Evolutionary conservation across 2,797 vertebrate genomes (phyloP).

Genomic region (Lateolabrax maculatus): DNA sequence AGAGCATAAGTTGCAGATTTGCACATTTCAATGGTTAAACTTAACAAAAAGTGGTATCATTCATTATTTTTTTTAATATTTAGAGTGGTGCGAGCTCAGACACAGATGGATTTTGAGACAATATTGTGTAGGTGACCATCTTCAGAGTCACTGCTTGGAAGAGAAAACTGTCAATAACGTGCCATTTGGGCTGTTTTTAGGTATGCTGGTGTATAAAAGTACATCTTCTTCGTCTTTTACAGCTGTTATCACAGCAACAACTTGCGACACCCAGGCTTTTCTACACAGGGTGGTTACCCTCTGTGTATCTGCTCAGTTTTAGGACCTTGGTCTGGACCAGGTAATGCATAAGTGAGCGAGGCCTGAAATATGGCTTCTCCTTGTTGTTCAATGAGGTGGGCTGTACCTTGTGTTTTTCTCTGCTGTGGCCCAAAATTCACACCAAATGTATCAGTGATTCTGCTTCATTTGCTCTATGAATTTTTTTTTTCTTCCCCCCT

Average conservation of each 20-base stretch:
- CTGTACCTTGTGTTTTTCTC: neutral
- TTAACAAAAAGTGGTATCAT: neutral
- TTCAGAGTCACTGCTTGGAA: neutral
- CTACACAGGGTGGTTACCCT: neutral
- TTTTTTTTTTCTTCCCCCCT: too few species aligned
- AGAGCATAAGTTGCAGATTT: neutral
- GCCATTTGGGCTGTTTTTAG: neutral
- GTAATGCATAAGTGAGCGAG: constrained; percentile 18
- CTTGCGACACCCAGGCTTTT: neutral
- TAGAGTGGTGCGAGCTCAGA: neutral
- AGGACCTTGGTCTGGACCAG: constrained; percentile 32
- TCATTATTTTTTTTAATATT: neutral
- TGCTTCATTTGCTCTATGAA: constrained; percentile 14
- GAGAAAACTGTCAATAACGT: neutral
- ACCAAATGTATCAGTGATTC: constrained; percentile 43
- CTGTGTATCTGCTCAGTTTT: constrained; percentile 16
- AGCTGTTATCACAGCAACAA: neutral
- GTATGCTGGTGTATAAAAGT: neutral
- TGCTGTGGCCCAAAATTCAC: constrained; percentile 15
- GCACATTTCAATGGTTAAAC: neutral
- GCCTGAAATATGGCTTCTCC: constrained; percentile 31
- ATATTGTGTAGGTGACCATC: neutral
- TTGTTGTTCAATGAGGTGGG: constrained; percentile 10
- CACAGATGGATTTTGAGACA: neutral
- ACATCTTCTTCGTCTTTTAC: neutral